Conservation (phyloP, 2,888 invertebrate species). For the Drosophila mercatorum region DNA sequence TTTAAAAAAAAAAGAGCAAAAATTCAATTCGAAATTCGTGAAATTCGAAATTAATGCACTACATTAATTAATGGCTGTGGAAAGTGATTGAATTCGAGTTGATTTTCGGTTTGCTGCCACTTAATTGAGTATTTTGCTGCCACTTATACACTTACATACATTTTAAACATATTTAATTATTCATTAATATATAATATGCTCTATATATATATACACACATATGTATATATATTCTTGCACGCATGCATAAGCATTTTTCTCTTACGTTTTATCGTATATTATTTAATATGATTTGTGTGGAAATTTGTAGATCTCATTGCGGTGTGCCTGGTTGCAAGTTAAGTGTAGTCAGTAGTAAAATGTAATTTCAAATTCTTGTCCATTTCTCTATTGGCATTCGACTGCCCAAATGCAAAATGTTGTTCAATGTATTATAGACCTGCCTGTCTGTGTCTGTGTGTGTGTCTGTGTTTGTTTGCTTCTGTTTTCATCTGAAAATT, state of each 20-base stretch:
- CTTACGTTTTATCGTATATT: constrained; percentile 60
- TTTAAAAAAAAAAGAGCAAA: constrained; percentile 4
- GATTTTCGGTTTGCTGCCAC: constrained; percentile 56
- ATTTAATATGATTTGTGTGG: constrained; percentile 50
- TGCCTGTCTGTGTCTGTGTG: constrained; percentile 1
- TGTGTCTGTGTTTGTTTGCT: constrained; percentile 5
- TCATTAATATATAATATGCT: constrained; percentile 25
- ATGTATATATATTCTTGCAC: constrained; percentile 26
- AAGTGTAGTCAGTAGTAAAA: constrained; percentile 51
- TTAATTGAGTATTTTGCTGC: constrained; percentile 64
- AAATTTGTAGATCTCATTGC: constrained; percentile 66
- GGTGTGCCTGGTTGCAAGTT: constrained; percentile 61
- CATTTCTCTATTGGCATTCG: constrained; percentile 33
- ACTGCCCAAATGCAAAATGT: constrained; percentile 50
- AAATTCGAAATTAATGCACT: constrained; percentile 28
- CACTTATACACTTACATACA: constrained; percentile 79
- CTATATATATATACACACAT: constrained; percentile 18
- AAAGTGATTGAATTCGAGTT: constrained; percentile 40
- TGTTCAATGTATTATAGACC: background rate
- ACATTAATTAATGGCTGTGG: constrained; percentile 32
- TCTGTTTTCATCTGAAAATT: constrained; percentile 38
- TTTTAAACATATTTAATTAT: constrained; percentile 68
- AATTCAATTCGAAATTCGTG: background rate
- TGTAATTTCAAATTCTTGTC: constrained; percentile 60
- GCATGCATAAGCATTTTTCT: constrained; percentile 49